Base-by-base conservation (phyloP, 2,797 vertebrate genomes). In the Melanotaenia pygmaea region DNA sequence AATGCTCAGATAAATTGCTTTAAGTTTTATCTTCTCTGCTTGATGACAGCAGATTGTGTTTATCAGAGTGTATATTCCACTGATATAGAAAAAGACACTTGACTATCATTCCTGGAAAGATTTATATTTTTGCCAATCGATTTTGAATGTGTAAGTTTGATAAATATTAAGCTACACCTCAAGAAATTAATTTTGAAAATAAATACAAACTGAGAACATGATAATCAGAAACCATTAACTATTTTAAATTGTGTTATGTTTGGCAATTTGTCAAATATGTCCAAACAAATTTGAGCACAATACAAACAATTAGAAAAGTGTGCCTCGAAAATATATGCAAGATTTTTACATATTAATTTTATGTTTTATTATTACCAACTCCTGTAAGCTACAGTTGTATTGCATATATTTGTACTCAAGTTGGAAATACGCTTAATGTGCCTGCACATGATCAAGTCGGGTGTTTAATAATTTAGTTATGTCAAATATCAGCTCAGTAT, bases 1-100 rank as follows among this genome's bases (percentile, higher is more conserved):
- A 73, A 72, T 67, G 38, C 6, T 70, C 7, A 61, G 58, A 77
- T 61, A 67, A 76, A 74, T 64, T 18, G 61, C 22, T 30, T 63
- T 32, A 66, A 72, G 62, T 79, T 74, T 35, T n/a, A 40, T 20
- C n/a, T n/a, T n/a, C 35, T n/a, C 26, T 18, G 58, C 68, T 37
- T 67, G 30, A 81, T 47, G 28, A n/a, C 32, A 74, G 53, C 57
- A 62, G 57, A 51, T 20, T 24, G 16, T 22, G 45, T 32, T 74
- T 11, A 47, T 74, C 43, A 64, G 16, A 59, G 22, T 14, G 16
- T 20, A 32, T 22, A 30, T 38, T 54, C 63, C n/a, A 50, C 61
- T 64, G 5, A 34, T 54, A 12, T 26, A 12, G n/a, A 5, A 43
- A 40, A 40, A 53, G 11, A 22, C 50, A 22, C 3, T 32, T 32